phyloP scores from a whole-genome alignment of 2,797 vertebrate genomes.

The Eupleurogrammus muticus region DNA sequence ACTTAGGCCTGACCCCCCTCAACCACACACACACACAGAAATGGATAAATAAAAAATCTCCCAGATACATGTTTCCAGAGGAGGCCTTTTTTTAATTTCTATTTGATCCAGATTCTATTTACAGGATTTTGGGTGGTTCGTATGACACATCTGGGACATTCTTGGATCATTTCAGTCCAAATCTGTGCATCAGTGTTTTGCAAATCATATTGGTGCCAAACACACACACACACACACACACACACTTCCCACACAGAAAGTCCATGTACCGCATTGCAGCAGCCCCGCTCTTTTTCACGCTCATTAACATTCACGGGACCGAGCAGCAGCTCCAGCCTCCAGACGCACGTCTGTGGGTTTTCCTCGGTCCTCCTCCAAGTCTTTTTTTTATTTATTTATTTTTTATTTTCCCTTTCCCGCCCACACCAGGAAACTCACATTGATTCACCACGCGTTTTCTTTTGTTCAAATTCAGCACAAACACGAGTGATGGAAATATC shows the following conservation, averaged over 20 bases:
- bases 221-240: too few species aligned
- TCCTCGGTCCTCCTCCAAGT: conserved; percentile 51
- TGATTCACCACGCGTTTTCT: background rate
- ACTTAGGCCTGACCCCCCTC: too few species aligned
- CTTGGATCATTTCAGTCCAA: background rate
- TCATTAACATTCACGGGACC: conserved; percentile 80
- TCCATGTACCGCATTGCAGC: conserved; percentile 85
- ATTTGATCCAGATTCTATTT: background rate
- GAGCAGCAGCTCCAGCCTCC: conserved; percentile 50
- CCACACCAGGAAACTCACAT: conserved; percentile 18
- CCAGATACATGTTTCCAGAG: background rate
- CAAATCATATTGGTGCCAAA: background rate
- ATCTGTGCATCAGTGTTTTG: background rate
- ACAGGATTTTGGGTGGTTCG: background rate
- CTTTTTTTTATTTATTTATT: background rate
- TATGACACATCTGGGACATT: background rate
- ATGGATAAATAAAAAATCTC: too few species aligned
- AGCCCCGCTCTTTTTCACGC: conserved; percentile 69
- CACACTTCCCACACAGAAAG: conserved; percentile 11
- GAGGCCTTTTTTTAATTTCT: conserved; percentile 17
- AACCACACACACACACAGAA: too few species aligned
- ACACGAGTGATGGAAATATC: background rate
- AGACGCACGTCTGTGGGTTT: conserved; percentile 60
- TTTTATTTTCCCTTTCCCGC: background rate
- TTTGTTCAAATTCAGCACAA: background rate